Conservation (phyloP, 1,140 invertebrate genomes). For the Zeugodacus cucurbitae region DNA sequence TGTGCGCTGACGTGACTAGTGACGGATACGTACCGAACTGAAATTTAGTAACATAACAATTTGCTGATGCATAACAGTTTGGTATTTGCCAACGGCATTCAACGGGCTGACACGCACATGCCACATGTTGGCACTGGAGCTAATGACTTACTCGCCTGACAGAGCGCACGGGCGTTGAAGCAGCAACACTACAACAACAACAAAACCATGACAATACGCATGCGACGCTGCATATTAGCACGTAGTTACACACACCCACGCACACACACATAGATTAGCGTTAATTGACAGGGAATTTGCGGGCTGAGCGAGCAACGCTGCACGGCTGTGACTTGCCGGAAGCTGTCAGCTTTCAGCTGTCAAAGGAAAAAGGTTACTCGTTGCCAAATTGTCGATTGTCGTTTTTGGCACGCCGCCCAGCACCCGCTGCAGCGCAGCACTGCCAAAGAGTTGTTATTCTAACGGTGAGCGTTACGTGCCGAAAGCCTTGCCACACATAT, state of each 20-base stretch:
- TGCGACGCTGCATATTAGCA: background rate
- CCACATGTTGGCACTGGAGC: background rate
- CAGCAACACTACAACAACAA: background rate
- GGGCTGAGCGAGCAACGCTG: background rate
- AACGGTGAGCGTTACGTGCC: background rate
- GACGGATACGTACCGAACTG: background rate
- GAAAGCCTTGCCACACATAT: background rate
- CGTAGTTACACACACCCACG: background rate
- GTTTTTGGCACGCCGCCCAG: background rate
- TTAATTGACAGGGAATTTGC: background rate
- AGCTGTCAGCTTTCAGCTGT: conserved; percentile 1
- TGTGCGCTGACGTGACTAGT: background rate
- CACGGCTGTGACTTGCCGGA: background rate
- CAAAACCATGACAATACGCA: background rate
- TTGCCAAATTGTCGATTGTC: background rate
- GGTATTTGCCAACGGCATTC: background rate
- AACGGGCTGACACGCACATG: background rate
- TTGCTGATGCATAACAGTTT: background rate
- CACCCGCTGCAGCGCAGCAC: too few relatives aligned
- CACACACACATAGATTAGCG: background rate
- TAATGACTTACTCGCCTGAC: background rate
- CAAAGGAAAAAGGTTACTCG: background rate
- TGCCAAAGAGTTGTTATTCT: background rate
- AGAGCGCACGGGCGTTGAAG: background rate
- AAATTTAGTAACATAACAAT: background rate